Conservation (phyloP, 2,113 vertebrate species). For the Ardeotis arabs region DNA sequence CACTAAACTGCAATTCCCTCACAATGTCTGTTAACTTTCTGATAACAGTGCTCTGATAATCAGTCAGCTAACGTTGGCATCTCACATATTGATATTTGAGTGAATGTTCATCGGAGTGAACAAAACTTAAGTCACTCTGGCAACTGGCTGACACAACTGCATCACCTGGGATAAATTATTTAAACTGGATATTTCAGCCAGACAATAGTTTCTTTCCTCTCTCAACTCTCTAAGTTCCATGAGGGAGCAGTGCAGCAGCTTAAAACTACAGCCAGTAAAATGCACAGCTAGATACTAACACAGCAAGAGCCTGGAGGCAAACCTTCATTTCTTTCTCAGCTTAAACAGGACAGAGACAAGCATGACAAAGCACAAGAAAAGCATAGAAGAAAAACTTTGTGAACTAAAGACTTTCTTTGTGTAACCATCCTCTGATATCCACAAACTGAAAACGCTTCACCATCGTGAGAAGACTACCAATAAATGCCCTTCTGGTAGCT, state of each 20-base stretch:
- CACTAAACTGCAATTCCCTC: neutral
- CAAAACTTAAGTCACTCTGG: neutral
- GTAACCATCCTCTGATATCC: neutral
- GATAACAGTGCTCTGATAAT: neutral
- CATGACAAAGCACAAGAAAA: neutral
- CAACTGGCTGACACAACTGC: neutral
- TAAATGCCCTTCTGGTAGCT: neutral
- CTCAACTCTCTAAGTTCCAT: neutral
- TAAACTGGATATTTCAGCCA: neutral
- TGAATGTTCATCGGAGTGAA: neutral
- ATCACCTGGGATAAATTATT: neutral
- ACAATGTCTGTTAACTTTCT: neutral
- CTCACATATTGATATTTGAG: neutral
- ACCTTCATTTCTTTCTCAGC: neutral
- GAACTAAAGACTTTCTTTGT: neutral
- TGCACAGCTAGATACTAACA: neutral
- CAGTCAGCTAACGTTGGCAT: neutral
- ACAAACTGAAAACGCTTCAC: neutral
- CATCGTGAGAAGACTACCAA: slow-evolving; percentile 14
- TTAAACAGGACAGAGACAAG: neutral
- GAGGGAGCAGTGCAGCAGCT: neutral
- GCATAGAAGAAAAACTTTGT: neutral
- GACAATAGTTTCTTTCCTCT: neutral
- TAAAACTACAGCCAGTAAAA: neutral
- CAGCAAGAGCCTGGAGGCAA: neutral